These are phyloP conservation scores for Panurus biarmicus DNA, from an alignment of 2,113 vertebrate genomes.

Conservation along the genomic window DNA sequence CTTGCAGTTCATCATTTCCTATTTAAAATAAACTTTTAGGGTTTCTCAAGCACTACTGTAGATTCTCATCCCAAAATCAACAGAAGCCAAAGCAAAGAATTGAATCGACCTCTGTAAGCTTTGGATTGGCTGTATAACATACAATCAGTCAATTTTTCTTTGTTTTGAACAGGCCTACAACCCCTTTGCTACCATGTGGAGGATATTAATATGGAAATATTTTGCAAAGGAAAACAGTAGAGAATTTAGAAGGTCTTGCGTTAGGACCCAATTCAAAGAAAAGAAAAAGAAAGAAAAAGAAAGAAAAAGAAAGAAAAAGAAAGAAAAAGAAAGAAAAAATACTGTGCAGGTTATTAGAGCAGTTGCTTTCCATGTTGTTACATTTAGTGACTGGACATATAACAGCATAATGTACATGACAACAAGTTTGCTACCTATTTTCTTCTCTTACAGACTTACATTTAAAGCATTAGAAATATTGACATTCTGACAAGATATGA, in stretches of 20 bases:
- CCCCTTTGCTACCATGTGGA: background rate
- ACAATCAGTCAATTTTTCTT: background rate
- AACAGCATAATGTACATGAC: background rate
- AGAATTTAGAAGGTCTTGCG: background rate
- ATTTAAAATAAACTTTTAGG: background rate
- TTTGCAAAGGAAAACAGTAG: background rate
- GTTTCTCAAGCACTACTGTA: background rate
- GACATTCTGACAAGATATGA: background rate
- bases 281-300: background rate
- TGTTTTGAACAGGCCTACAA: background rate
- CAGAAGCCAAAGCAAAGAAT: slow-evolving; percentile 12
- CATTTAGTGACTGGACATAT: background rate
- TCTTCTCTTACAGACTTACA: background rate
- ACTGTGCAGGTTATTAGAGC: background rate
- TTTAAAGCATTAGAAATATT: background rate
- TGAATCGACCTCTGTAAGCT: background rate
- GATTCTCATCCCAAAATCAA: background rate
- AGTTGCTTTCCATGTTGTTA: background rate
- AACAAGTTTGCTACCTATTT: background rate
- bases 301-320: background rate
- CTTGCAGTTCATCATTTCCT: background rate
- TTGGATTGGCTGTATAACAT: background rate
- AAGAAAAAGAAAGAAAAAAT: background rate
- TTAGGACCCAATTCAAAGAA: background rate
- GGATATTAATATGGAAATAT: background rate